Percentiles rank a stretch among this genome's conserved stretches.
Conservation (phyloP, 2,888 invertebrate genomes). For the Eilema caniola region DNA sequence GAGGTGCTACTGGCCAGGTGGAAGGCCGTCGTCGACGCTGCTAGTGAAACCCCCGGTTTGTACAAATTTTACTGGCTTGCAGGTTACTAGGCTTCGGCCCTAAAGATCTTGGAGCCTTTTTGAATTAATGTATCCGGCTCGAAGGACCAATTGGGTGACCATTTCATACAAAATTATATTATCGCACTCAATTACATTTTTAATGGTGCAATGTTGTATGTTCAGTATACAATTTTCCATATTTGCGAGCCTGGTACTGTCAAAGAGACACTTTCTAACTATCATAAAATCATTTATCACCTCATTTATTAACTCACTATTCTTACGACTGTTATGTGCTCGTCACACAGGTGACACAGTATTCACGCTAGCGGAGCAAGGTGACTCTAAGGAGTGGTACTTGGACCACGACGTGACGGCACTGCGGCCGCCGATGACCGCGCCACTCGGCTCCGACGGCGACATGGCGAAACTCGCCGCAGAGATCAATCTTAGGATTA, state of each 20-base stretch:
- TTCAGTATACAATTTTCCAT: too few relatives aligned
- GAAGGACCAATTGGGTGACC: background rate
- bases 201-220: too few relatives aligned
- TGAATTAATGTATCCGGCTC: background rate
- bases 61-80: constrained; percentile 16
- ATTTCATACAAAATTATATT: too few relatives aligned
- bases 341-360: constrained; percentile 54
- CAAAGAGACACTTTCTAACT: too few relatives aligned
- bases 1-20: constrained; percentile 88
- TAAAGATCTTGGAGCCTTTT: background rate
- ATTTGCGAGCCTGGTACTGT: too few relatives aligned
- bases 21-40: constrained; percentile 61
- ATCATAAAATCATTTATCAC: too few relatives aligned
- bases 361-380: constrained; percentile 71
- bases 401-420: constrained; percentile 52
- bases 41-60: constrained; percentile 49
- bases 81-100: too few relatives aligned
- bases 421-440: constrained; percentile 64
- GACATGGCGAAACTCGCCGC: constrained; percentile 50
- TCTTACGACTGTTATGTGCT: background rate
- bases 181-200: too few relatives aligned
- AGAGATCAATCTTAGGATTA: constrained; percentile 40
- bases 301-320: too few relatives aligned
- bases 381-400: constrained; percentile 60
- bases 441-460: constrained; percentile 29